These are phyloP conservation scores for Ciconia nigra DNA, from an alignment of 2,797 vertebrate species.

Conservation along the genomic window DNA sequence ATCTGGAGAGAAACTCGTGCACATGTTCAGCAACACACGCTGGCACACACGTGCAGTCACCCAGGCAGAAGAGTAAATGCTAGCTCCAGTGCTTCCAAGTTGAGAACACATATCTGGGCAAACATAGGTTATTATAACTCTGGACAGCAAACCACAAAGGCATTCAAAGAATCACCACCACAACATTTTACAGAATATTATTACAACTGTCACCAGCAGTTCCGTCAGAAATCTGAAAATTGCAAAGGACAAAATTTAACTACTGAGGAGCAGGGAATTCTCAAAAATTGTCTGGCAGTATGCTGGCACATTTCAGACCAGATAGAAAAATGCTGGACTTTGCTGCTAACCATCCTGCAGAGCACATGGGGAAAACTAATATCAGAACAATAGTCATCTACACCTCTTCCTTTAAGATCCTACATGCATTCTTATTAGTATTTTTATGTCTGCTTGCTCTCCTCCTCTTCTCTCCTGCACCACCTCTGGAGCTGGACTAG, in stretches of 20 bases:
- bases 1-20: background rate
- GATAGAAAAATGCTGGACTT: background rate
- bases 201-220: slow-evolving; percentile 61
- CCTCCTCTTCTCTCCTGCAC: background rate
- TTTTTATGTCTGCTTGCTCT: background rate
- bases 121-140: slow-evolving; percentile 58
- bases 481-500: background rate
- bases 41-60: background rate
- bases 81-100: slow-evolving; percentile 11
- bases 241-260: slow-evolving; percentile 56
- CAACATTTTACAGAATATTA: slow-evolving; percentile 62
- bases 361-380: background rate
- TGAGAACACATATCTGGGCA: slow-evolving; percentile 57
- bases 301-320: background rate
- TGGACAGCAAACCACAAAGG: slow-evolving; percentile 62
- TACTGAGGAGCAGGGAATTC: slow-evolving; percentile 28
- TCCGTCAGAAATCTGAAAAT: slow-evolving; percentile 57
- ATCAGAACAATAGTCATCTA: background rate
- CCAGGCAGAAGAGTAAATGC: background rate
- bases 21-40: background rate
- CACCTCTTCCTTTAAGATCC: background rate
- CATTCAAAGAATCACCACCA: slow-evolving; percentile 67
- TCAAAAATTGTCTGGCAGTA: background rate
- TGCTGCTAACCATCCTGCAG: background rate
- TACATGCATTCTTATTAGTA: background rate